These are phyloP conservation scores for Enteromius trimaculatus DNA, from an alignment of 2,797 vertebrate genomes.

Conservation along the genomic window DNA sequence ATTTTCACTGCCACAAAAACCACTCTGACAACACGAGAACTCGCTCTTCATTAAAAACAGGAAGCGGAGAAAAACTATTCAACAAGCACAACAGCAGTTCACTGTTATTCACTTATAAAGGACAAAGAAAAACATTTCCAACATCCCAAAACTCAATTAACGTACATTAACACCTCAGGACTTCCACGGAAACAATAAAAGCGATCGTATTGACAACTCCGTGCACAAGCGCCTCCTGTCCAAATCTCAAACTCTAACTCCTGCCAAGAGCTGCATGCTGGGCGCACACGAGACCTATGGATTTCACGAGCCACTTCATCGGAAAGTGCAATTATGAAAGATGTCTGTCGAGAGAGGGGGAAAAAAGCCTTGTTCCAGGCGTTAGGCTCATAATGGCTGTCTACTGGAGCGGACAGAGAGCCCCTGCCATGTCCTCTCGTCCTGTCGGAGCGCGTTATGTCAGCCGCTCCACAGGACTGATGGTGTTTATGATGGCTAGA, in stretches of 20 bases:
- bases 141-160: background rate
- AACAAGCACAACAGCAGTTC: background rate
- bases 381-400: constrained; percentile 62
- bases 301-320: constrained; percentile 80
- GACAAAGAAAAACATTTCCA: background rate
- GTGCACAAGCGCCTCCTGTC: constrained; percentile 23
- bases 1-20: constrained; percentile 33
- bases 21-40: background rate
- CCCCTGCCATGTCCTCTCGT: constrained; percentile 59
- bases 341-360: constrained; percentile 68
- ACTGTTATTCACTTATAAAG: background rate
- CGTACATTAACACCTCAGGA: constrained; percentile 2
- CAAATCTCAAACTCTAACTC: constrained; percentile 39
- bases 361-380: constrained; percentile 53
- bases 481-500: constrained; percentile 70
- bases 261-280: constrained; percentile 51
- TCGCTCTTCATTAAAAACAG: constrained; percentile 5
- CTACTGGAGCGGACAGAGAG: constrained; percentile 59
- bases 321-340: constrained; percentile 76
- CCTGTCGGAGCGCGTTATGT: constrained; percentile 75
- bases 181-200: background rate
- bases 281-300: constrained; percentile 66
- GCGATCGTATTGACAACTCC: constrained; percentile 23
- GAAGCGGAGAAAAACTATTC: constrained; percentile 1
- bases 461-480: constrained; percentile 72